Evolutionary conservation across 2,113 vertebrate genomes (phyloP).

Genomic region (Verasper variegatus): DNA sequence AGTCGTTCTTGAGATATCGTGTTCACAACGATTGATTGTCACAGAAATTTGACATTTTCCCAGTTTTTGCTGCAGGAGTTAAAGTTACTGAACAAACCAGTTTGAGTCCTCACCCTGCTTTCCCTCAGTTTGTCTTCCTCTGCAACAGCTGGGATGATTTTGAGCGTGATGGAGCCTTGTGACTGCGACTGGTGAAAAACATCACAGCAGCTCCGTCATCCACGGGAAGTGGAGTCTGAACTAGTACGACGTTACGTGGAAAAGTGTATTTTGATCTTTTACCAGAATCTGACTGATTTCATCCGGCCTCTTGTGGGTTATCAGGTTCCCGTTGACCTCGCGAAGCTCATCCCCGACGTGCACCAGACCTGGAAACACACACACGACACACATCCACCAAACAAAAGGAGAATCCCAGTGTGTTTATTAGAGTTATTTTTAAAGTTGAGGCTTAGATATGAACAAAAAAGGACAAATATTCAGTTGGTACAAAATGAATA

Average conservation of each 20-base stretch:
- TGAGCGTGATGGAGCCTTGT: slow-evolving; percentile 94
- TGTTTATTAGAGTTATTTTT: neutral
- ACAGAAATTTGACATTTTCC: too few species aligned
- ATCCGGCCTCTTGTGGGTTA: slow-evolving; percentile 92
- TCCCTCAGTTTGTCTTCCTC: slow-evolving; percentile 92
- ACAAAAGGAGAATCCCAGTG: neutral
- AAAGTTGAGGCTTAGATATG: neutral
- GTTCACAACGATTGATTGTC: too few species aligned
- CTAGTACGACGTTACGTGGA: neutral
- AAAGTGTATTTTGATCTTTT: slow-evolving; percentile 14
- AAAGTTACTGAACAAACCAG: too few species aligned
- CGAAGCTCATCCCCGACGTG: slow-evolving; percentile 95
- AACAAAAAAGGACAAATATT: slow-evolving; percentile 9
- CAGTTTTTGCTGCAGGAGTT: too few species aligned
- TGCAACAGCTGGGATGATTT: slow-evolving; percentile 92
- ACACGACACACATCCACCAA: slow-evolving; percentile 16
- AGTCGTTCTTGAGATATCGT: too few species aligned
- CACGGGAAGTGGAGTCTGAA: neutral
- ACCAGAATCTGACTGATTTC: slow-evolving; percentile 98
- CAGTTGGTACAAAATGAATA: neutral
- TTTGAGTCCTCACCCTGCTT: slow-evolving; percentile 85
- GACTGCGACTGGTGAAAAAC: slow-evolving; percentile 88
- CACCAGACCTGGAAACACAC: slow-evolving; percentile 87
- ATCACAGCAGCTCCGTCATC: slow-evolving; percentile 11
- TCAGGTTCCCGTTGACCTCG: slow-evolving; percentile 92